These are phyloP conservation scores for Bombus consobrinus DNA, from an alignment of 1,140 invertebrate species.

Conservation along the genomic window DNA sequence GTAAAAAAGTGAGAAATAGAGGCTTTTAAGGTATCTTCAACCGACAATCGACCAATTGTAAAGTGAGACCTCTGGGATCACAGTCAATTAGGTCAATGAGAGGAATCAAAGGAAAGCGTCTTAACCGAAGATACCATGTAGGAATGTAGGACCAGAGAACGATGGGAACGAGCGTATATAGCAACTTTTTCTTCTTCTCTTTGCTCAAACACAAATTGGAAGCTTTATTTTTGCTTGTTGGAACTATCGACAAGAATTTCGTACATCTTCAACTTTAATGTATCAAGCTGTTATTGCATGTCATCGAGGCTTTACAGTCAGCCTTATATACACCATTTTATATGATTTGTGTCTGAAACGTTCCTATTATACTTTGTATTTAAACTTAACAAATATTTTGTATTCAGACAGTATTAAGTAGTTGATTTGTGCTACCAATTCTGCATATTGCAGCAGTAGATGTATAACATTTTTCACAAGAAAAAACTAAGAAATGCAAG, in stretches of 20 bases:
- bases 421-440: neutral
- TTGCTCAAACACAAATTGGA: neutral
- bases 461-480: no score
- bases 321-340: neutral
- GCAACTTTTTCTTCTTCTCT: neutral
- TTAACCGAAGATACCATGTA: neutral
- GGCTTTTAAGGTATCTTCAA: neutral
- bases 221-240: neutral
- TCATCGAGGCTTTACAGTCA: no score
- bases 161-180: neutral
- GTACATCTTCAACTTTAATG: neutral
- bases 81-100: conserved; percentile 6
- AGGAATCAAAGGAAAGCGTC: neutral
- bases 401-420: neutral
- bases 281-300: neutral
- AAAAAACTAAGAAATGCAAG: no score
- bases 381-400: neutral
- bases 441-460: neutral
- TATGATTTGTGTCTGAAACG: neutral
- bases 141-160: neutral
- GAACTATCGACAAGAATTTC: neutral
- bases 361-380: neutral
- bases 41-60: neutral
- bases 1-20: neutral
- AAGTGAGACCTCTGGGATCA: neutral